Conservation (phyloP, 1,140 invertebrate species). For the Cephus cinctus region DNA sequence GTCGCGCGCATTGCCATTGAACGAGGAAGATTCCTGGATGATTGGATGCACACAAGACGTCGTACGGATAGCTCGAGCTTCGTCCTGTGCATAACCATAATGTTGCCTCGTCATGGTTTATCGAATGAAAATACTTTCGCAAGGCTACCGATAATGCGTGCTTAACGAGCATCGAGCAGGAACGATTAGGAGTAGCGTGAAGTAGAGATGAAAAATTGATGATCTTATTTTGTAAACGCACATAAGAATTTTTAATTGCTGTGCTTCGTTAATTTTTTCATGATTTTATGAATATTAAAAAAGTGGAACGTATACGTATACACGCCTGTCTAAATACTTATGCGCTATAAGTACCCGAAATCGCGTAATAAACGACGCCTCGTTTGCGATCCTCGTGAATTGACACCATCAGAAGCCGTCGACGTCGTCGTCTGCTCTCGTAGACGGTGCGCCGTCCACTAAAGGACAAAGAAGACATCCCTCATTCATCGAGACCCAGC, state of each 20-base stretch:
- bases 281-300: too few species aligned
- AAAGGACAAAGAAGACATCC: conserved; percentile 32
- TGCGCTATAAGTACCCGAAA: too few species aligned
- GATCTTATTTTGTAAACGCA: too few species aligned
- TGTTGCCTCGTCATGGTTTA: conserved; percentile 27
- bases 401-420: too few species aligned
- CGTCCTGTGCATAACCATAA: conserved; percentile 22
- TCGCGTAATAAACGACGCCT: too few species aligned
- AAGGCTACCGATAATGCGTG: conserved; percentile 24
- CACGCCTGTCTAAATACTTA: too few species aligned
- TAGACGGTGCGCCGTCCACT: conserved; percentile 27
- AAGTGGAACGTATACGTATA: too few species aligned
- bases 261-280: too few species aligned
- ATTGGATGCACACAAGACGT: conserved; percentile 18
- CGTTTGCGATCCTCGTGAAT: too few species aligned
- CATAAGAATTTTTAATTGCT: too few species aligned
- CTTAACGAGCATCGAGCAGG: conserved; percentile 20
- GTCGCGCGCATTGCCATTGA: conserved; percentile 24
- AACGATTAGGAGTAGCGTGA: too few species aligned
- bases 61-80: conserved; percentile 6
- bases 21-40: conserved; percentile 24
- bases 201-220: too few species aligned
- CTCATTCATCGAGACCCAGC: conserved; percentile 12
- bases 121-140: conserved; percentile 24
- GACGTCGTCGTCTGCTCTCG: conserved; percentile 19